Evolutionary conservation across 1,140 invertebrate genomes (phyloP).

Genomic region (Mercenaria mercenaria): DNA sequence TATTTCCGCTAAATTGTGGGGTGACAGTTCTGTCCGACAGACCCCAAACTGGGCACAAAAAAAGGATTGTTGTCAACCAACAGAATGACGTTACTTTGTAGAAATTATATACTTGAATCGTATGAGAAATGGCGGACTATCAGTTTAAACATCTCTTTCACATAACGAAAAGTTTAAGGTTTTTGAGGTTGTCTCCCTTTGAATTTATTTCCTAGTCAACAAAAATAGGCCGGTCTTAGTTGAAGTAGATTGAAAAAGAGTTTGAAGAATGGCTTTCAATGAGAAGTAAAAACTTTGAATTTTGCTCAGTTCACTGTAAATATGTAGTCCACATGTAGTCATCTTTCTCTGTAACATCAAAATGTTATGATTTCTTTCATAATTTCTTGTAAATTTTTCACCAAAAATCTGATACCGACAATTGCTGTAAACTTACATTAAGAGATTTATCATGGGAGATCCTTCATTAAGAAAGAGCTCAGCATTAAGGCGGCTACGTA

Average conservation of each 20-base stretch:
- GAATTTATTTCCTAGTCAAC: not conserved
- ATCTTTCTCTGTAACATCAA: not conserved
- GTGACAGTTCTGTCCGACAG: not conserved
- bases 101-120: not conserved
- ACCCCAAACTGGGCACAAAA: not conserved
- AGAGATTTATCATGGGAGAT: constrained; percentile 78
- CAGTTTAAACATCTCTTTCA: not conserved
- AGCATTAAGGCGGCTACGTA: constrained; percentile 79
- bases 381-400: not conserved
- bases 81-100: constrained; percentile 12
- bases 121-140: constrained; percentile 4
- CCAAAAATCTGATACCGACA: not conserved
- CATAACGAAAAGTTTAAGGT: not conserved
- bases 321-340: not conserved
- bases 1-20: not conserved
- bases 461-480: constrained; percentile 80
- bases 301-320: not conserved
- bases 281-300: not conserved
- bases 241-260: not conserved
- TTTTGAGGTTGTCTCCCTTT: constrained; percentile 9
- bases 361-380: not conserved
- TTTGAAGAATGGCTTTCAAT: not conserved
- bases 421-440: not conserved
- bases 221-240: not conserved
- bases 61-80: not conserved